Percentiles rank a stretch among this genome's conserved stretches.
phyloP scores from a whole-genome alignment of 1,140 invertebrate species.

The Heliconius eleuchia region DNA sequence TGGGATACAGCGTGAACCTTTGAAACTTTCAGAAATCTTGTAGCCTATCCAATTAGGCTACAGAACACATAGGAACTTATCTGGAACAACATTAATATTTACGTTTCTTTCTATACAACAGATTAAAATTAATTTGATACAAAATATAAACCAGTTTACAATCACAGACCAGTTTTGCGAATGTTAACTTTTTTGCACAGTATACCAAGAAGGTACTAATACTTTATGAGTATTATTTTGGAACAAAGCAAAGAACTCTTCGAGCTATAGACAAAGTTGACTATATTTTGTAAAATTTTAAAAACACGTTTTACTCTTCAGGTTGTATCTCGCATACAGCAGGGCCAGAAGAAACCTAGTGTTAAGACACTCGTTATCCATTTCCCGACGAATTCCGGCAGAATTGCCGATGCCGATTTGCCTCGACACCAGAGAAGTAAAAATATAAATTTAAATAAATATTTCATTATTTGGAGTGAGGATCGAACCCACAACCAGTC shows the following conservation, averaged over 20 bases:
- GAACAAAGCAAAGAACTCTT: neutral
- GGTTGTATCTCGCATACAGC: too few relatives aligned
- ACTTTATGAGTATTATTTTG: neutral
- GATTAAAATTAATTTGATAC: neutral
- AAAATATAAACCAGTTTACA: conserved; percentile 9
- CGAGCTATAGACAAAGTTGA: neutral
- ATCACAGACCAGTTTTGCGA: neutral
- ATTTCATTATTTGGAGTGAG: too few relatives aligned
- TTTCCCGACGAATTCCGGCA: too few relatives aligned
- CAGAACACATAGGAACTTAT: neutral
- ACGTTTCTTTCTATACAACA: neutral
- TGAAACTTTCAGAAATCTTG: neutral
- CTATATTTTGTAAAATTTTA: neutral
- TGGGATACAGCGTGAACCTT: neutral
- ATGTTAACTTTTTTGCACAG: neutral
- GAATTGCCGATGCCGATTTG: too few relatives aligned
- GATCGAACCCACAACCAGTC: too few relatives aligned
- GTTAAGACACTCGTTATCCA: too few relatives aligned
- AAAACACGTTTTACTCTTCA: neutral
- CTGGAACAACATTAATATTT: neutral
- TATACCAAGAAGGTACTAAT: neutral
- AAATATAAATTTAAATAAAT: too few relatives aligned
- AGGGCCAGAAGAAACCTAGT: too few relatives aligned
- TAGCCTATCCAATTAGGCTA: neutral
- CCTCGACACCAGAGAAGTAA: too few relatives aligned